These are phyloP conservation scores for Porites lobata DNA, from an alignment of 92 coral and sea anemone genomes.

Conservation along the genomic window DNA sequence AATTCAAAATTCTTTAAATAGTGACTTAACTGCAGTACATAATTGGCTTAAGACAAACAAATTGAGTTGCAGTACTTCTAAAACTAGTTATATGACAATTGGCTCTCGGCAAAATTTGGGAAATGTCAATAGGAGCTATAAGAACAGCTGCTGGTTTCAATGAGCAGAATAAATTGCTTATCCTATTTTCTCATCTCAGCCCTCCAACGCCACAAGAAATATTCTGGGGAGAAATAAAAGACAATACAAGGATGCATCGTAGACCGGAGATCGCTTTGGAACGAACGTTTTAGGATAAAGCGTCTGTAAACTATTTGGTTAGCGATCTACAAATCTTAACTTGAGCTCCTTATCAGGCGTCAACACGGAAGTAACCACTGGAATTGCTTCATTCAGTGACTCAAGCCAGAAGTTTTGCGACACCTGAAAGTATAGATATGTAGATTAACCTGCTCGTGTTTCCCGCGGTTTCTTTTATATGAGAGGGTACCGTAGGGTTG, in stretches of 20 bases:
- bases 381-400: constrained; percentile 62
- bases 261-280: no score
- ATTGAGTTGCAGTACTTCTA: no score
- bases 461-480: not conserved
- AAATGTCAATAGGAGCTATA: no score
- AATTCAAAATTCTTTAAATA: no score
- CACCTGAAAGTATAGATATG: constrained; percentile 32
- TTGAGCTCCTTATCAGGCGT: constrained; percentile 68
- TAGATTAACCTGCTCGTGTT: not conserved
- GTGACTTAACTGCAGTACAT: no score
- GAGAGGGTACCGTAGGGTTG: not conserved
- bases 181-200: not conserved
- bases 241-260: not conserved
- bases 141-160: no score
- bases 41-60: no score
- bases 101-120: no score
- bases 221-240: not conserved
- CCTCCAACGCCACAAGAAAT: not conserved
- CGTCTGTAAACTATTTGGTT: not conserved
- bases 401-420: constrained; percentile 62
- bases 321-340: constrained; percentile 69
- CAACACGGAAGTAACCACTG: constrained; percentile 48
- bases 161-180: no score
- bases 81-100: no score
- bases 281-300: no score